Evolutionary conservation across 2,888 invertebrate species (phyloP).

Genomic region (Pyrrhosoma nymphula): DNA sequence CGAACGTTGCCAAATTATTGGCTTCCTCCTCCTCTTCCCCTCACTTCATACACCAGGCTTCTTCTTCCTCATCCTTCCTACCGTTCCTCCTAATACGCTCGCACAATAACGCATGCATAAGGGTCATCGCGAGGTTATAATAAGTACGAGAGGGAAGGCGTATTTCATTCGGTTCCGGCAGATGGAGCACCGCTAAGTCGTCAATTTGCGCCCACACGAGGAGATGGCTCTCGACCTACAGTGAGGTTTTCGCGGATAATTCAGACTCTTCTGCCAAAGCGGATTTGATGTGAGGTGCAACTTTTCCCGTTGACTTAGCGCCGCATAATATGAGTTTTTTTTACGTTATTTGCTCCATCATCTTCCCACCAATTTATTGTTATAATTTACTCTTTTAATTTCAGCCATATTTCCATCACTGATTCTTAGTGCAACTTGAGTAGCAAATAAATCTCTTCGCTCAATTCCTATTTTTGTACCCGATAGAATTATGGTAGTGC

Average conservation of each 20-base stretch:
- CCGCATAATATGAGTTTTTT: not conserved
- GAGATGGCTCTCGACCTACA: not conserved
- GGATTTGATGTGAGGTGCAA: not conserved
- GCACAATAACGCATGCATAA: not conserved
- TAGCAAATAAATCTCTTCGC: no score
- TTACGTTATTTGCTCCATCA: no score
- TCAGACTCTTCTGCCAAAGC: not conserved
- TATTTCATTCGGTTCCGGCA: not conserved
- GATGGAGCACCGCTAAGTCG: not conserved
- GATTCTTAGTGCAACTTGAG: no score
- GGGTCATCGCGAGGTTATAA: not conserved
- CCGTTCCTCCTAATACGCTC: not conserved
- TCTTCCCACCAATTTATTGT: no score
- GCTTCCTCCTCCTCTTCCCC: not conserved
- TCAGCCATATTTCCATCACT: no score
- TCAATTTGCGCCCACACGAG: not conserved
- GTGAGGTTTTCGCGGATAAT: not conserved
- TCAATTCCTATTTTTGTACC: no score
- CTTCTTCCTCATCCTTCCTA: not conserved
- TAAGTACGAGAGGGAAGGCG: not conserved
- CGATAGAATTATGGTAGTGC: no score
- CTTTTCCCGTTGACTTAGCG: not conserved
- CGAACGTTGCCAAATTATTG: conserved; percentile 23
- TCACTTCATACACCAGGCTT: no score
- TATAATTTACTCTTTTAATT: no score